phyloP scores from a whole-genome alignment of 2,888 invertebrate genomes.

The Coelinius sp. region DNA sequence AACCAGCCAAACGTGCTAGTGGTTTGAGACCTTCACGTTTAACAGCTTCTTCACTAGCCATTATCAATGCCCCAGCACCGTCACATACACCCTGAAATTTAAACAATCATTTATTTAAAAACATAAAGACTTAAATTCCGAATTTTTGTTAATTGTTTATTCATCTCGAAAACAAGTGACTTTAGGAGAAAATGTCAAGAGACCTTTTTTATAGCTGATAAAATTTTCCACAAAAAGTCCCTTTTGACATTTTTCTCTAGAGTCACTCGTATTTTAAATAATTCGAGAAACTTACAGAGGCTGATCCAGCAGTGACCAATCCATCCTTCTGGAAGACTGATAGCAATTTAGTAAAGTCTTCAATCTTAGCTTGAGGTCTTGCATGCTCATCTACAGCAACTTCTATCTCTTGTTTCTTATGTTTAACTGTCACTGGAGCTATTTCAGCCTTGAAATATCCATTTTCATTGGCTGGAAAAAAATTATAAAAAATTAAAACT shows the following conservation, averaged over 20 bases:
- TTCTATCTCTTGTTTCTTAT: slow-evolving; percentile 85
- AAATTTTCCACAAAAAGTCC: background rate
- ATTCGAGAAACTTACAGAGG: slow-evolving; percentile 80
- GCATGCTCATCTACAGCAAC: slow-evolving; percentile 95
- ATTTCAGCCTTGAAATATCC: slow-evolving; percentile 94
- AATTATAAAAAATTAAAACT: background rate
- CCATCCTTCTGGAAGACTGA: slow-evolving; percentile 96
- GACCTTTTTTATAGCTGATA: background rate
- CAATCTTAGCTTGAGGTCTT: slow-evolving; percentile 88
- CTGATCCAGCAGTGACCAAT: slow-evolving; percentile 93
- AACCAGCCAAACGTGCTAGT: slow-evolving; percentile 91
- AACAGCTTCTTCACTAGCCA: slow-evolving; percentile 93
- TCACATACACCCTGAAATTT: slow-evolving; percentile 91
- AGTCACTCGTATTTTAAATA: no score
- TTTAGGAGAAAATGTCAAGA: background rate
- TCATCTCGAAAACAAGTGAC: background rate
- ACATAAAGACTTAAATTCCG: background rate
- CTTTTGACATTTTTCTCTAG: background rate
- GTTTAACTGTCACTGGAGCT: slow-evolving; percentile 85
- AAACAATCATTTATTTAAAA: background rate
- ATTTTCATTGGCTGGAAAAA: slow-evolving; percentile 82
- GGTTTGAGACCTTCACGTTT: slow-evolving; percentile 87
- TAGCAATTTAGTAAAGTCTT: slow-evolving; percentile 86
- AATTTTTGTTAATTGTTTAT: background rate
- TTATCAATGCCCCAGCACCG: slow-evolving; percentile 93